Evolutionary conservation across 2,888 invertebrate genomes (phyloP).

Genomic region (Watsonalla binaria): DNA sequence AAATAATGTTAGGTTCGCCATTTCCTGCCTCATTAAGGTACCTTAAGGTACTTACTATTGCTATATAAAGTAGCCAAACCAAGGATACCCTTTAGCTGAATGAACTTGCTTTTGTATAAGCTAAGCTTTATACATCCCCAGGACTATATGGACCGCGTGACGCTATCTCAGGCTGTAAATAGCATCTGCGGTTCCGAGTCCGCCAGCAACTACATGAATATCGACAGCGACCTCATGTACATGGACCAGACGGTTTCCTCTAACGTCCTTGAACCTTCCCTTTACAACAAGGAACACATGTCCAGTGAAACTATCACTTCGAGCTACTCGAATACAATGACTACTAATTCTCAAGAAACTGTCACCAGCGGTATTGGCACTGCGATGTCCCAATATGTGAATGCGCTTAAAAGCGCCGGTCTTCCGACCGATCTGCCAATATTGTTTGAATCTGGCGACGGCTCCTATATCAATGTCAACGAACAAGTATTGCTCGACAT

Average conservation of each 20-base stretch:
- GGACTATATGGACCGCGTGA: conserved; percentile 70
- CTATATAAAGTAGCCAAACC: too few relatives aligned
- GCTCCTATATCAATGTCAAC: conserved; percentile 81
- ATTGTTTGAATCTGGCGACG: conserved; percentile 81
- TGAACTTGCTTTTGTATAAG: too few relatives aligned
- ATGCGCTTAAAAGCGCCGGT: conserved; percentile 67
- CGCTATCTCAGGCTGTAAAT: conserved; percentile 66
- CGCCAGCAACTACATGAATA: conserved; percentile 54
- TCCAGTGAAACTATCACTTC: conserved; percentile 54
- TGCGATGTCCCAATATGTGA: conserved; percentile 74
- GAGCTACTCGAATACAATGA: conserved; percentile 44
- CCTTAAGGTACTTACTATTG: too few relatives aligned
- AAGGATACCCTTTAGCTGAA: too few relatives aligned
- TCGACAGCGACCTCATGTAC: conserved; percentile 66
- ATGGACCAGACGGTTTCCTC: conserved; percentile 60
- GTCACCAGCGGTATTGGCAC: conserved; percentile 48
- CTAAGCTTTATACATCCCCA: conserved; percentile 25
- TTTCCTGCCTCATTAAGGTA: too few relatives aligned
- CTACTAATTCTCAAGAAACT: conserved; percentile 38
- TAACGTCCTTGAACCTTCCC: conserved; percentile 51
- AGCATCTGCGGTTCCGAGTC: conserved; percentile 66
- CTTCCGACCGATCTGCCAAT: conserved; percentile 75
- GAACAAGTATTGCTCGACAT: conserved; percentile 80
- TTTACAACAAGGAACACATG: conserved; percentile 51
- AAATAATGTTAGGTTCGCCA: too few relatives aligned